Base-by-base conservation (phyloP, 64 coral and sea anemone genomes). In the Montipora capricornis region DNA sequence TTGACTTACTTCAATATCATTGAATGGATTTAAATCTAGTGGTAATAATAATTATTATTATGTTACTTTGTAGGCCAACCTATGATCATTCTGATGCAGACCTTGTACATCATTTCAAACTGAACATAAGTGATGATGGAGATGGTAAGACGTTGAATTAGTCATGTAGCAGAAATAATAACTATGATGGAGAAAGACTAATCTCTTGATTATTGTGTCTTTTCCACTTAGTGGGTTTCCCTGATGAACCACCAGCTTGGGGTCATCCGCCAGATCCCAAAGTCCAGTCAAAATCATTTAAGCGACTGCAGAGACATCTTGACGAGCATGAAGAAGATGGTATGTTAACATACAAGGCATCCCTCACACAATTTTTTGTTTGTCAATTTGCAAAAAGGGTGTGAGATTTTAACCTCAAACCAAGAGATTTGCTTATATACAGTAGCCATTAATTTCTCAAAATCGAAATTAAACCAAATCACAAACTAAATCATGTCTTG, bases 261-360 rank as follows among this genome's bases (percentile, higher is more conserved):
- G 92, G 93, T 22, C 82, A 97, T 62, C 95, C 95, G 44, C 95
- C 95, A 46, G 90, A 97, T 69, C 95, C 97, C 46, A 95, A 95
- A 87, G 94, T 98, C 45, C 97, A 98, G 59, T 98, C 97, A 13
- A 95, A 95, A 70, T 93, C 94, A 20, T 98, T 98, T 26, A 95
- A 98, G 64, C 84, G 80, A 79, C 94, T 98, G 19, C 94, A 95
- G 45, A 98, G 80, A 68, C 97, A 98, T 49, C 80, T 98, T 15
- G 81, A 95, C 16, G 49, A 91, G 11, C 58, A 75, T 47, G 80
- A 93, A 50, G 97, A 98, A 75, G 94, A 95, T 66, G 92, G 93
- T 94, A 89, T 71, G 74, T 83, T 5, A 2, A 61, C 14, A 17
- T n/a, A 9, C 10, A 19, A 64, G 6, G 37, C 37, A 37, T 37